These are phyloP conservation scores for Hippocampus comes DNA, from an alignment of 2,113 vertebrate species.

Conservation along the genomic window DNA sequence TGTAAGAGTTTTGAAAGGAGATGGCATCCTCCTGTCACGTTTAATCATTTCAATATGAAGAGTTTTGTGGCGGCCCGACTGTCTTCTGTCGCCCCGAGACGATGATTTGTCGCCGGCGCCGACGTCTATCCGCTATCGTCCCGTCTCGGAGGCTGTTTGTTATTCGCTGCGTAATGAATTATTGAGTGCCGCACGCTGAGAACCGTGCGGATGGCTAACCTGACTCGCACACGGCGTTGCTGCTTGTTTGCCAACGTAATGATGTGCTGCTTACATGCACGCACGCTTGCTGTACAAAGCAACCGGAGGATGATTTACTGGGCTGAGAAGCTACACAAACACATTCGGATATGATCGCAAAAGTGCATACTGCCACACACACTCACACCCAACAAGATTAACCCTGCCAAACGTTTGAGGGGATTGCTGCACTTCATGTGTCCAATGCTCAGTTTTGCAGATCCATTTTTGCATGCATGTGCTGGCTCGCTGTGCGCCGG, in stretches of 20 bases:
- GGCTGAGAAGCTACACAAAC: slow-evolving; percentile 12
- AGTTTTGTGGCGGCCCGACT: slow-evolving; percentile 10
- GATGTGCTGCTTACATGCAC: slow-evolving; percentile 28
- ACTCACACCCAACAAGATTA: slow-evolving; percentile 24
- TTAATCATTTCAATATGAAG: slow-evolving; percentile 18
- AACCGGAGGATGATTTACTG: slow-evolving; percentile 31
- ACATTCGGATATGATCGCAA: slow-evolving; percentile 42
- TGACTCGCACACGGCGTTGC: slow-evolving; percentile 13
- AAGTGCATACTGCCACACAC: slow-evolving; percentile 31
- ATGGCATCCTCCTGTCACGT: neutral
- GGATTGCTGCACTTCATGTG: slow-evolving; percentile 29
- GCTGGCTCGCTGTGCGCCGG: neutral
- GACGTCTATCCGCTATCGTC: slow-evolving; percentile 7
- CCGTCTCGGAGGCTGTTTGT: slow-evolving; percentile 30
- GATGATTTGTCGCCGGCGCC: slow-evolving; percentile 18
- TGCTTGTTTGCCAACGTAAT: slow-evolving; percentile 52
- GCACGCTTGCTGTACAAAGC: slow-evolving; percentile 32
- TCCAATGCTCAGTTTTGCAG: neutral
- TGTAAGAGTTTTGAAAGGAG: neutral
- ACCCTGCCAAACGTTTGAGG: slow-evolving; percentile 38
- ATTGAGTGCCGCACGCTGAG: slow-evolving; percentile 40
- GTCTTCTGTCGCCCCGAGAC: slow-evolving; percentile 11
- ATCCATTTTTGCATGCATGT: neutral
- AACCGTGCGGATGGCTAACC: slow-evolving; percentile 7
- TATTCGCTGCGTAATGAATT: slow-evolving; percentile 47